These are phyloP conservation scores for Abscondita cerata DNA, from an alignment of 2,888 invertebrate genomes.

Conservation along the genomic window DNA sequence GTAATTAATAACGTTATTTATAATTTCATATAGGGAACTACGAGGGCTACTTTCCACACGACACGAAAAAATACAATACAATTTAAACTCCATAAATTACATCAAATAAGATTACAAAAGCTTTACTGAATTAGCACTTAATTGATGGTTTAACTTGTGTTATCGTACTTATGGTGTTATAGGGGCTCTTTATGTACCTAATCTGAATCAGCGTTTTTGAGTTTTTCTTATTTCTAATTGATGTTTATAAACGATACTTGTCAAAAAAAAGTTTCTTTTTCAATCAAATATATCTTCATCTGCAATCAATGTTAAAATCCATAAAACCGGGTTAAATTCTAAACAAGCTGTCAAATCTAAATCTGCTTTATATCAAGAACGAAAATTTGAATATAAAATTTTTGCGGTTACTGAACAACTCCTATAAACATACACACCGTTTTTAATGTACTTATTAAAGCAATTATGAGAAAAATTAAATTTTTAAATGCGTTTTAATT, in stretches of 20 bases:
- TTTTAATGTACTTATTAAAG: constrained; percentile 19
- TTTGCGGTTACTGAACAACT: constrained; percentile 29
- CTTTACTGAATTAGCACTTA: constrained; percentile 29
- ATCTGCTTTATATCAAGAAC: constrained; percentile 35
- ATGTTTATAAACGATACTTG: background rate
- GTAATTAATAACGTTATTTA: background rate
- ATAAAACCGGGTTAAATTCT: constrained; percentile 20
- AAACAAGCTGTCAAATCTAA: constrained; percentile 28
- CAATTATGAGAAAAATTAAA: too few species aligned
- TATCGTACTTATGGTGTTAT: constrained; percentile 18
- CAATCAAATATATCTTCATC: too few species aligned
- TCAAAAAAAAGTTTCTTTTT: too few species aligned
- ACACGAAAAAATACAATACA: constrained; percentile 35
- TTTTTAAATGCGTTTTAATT: constrained; percentile 12
- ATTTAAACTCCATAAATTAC: constrained; percentile 39
- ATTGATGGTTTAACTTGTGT: constrained; percentile 33
- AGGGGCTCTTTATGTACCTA: constrained; percentile 35
- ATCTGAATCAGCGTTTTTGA: constrained; percentile 17
- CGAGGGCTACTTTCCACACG: constrained; percentile 20
- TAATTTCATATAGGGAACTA: background rate
- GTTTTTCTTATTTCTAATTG: constrained; percentile 1
- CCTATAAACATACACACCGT: too few species aligned
- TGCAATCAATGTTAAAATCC: constrained; percentile 6
- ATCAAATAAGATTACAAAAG: constrained; percentile 39
- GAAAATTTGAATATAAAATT: constrained; percentile 32